These are phyloP conservation scores for Chamaetylas fuelleborni DNA, from an alignment of 2,113 vertebrate genomes.

Conservation along the genomic window DNA sequence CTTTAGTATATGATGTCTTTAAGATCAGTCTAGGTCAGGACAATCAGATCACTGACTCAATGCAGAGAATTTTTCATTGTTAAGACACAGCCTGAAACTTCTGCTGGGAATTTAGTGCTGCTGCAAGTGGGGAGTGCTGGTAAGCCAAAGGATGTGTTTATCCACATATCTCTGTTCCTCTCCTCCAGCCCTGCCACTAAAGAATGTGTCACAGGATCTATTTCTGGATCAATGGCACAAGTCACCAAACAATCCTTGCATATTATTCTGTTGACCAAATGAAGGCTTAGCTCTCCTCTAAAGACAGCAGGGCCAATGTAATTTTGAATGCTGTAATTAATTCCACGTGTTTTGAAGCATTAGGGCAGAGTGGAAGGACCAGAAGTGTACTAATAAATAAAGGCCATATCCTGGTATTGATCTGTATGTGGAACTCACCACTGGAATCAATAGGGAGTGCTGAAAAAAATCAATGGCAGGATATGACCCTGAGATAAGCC, in stretches of 20 bases:
- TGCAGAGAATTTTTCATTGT: not conserved
- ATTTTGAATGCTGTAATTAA: not conserved
- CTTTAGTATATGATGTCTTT: not conserved
- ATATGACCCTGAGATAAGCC: constrained; percentile 46
- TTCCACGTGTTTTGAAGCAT: not conserved
- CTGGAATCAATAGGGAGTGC: constrained; percentile 40
- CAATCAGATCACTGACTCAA: not conserved
- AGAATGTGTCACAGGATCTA: not conserved
- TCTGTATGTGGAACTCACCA: constrained; percentile 21
- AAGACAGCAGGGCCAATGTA: not conserved
- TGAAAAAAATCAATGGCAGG: constrained; percentile 57
- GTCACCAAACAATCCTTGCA: not conserved
- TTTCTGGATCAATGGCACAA: not conserved
- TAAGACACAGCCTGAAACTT: not conserved
- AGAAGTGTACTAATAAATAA: constrained; percentile 47
- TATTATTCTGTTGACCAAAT: not conserved
- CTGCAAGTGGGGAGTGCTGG: not conserved
- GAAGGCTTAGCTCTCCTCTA: not conserved
- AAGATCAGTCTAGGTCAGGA: not conserved
- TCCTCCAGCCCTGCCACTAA: not conserved
- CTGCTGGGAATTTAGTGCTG: not conserved
- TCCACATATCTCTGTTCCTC: not conserved
- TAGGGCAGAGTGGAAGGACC: not conserved
- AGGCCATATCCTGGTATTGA: constrained; percentile 57
- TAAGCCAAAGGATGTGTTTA: not conserved